Percentiles rank a stretch among this genome's conserved stretches.
Evolutionary conservation across 1,140 invertebrate genomes (phyloP).

Genomic region (Cydia pomonella): DNA sequence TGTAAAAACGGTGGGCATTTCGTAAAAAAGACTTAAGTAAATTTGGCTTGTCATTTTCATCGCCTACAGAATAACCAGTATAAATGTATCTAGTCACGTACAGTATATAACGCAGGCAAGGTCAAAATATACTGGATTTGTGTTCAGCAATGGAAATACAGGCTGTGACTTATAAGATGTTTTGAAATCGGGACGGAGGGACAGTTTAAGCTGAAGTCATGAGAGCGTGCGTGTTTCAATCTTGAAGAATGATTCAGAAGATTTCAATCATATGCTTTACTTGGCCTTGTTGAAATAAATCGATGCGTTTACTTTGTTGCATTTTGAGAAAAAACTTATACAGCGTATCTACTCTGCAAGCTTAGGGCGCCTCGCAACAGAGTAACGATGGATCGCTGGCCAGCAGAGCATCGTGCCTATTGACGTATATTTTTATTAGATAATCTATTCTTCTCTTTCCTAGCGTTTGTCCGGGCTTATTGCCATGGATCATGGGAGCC

Average conservation of each 20-base stretch:
- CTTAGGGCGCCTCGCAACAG: too few species aligned
- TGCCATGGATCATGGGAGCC: too few species aligned
- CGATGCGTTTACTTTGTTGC: not conserved
- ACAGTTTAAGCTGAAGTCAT: not conserved
- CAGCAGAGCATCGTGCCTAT: too few species aligned
- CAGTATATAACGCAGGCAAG: not conserved
- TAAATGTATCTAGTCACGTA: not conserved
- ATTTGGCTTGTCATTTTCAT: not conserved
- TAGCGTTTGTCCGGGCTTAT: too few species aligned
- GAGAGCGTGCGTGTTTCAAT: slow-evolving; percentile 5
- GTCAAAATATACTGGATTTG: not conserved
- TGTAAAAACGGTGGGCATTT: slow-evolving; percentile 7
- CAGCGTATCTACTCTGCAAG: too few species aligned
- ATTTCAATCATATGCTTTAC: not conserved
- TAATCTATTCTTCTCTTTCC: too few species aligned
- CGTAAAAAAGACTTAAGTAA: not conserved
- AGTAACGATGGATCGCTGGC: too few species aligned
- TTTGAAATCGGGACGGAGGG: not conserved
- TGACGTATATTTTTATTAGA: too few species aligned
- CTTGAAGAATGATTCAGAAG: not conserved
- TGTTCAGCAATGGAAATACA: not conserved
- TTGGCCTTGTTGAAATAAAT: not conserved
- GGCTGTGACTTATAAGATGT: not conserved
- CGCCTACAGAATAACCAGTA: not conserved
- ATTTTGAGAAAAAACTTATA: too few species aligned